These are phyloP conservation scores for Spodoptera littoralis DNA, from an alignment of 2,888 invertebrate species.

Conservation along the genomic window DNA sequence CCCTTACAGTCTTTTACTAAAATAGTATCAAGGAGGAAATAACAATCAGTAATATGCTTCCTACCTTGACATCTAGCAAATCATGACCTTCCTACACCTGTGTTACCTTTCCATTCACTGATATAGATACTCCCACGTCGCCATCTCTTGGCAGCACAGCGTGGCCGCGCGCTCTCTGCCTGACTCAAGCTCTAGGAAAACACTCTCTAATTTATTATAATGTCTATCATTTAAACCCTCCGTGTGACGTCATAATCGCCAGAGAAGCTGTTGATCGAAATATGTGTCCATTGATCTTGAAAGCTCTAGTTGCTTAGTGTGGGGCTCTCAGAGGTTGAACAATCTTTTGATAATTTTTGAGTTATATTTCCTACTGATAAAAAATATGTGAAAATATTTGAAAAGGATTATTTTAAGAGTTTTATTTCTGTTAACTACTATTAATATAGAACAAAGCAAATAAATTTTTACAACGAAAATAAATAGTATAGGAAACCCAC, in stretches of 20 bases:
- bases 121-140: slow-evolving; percentile 60
- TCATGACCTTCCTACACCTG: slow-evolving; percentile 35
- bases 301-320: slow-evolving; percentile 12
- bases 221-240: slow-evolving; percentile 57
- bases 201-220: slow-evolving; percentile 55
- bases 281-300: slow-evolving; percentile 56
- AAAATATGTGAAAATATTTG: too few species aligned
- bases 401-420: neutral
- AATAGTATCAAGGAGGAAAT: neutral
- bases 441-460: too few species aligned
- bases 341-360: neutral
- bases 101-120: slow-evolving; percentile 43
- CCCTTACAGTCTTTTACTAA: too few species aligned
- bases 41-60: neutral
- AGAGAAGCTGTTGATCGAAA: slow-evolving; percentile 47
- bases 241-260: slow-evolving; percentile 32
- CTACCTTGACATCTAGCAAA: slow-evolving; percentile 15
- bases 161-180: slow-evolving; percentile 27
- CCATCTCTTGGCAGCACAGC: slow-evolving; percentile 68
- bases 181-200: slow-evolving; percentile 63
- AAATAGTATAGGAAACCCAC: too few species aligned
- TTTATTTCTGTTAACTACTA: too few species aligned
- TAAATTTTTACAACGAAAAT: too few species aligned
- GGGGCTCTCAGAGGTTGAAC: neutral
- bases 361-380: neutral